Conservation (phyloP, 2,888 invertebrate species). For the Cotesia congregata region DNA sequence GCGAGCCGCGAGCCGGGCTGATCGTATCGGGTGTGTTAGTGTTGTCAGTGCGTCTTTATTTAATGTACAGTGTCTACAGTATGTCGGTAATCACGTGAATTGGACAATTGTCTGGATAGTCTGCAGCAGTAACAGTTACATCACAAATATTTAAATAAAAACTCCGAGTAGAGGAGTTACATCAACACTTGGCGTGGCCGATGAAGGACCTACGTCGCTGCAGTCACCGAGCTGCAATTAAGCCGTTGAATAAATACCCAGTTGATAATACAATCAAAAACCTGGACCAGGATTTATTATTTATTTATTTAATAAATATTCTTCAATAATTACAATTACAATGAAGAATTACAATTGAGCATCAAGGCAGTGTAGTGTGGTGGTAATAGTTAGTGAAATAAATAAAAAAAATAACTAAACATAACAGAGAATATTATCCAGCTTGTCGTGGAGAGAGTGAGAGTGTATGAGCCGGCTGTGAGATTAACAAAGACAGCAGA, state of each 20-base stretch:
- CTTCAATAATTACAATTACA: no score
- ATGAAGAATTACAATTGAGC: no score
- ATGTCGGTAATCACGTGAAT: slow-evolving; percentile 45
- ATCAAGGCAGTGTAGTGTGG: neutral
- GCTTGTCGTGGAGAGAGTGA: neutral
- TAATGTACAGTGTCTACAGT: slow-evolving; percentile 48
- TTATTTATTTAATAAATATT: no score
- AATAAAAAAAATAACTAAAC: neutral
- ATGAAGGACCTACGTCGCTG: no score
- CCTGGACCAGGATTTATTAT: no score
- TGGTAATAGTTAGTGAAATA: neutral
- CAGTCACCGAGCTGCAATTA: no score
- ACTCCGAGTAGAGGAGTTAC: no score
- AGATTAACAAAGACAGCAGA: slow-evolving; percentile 31
- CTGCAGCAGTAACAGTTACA: neutral
- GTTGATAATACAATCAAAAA: no score
- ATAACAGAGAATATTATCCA: neutral
- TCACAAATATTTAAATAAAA: neutral
- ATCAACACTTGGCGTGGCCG: no score
- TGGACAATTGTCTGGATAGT: neutral
- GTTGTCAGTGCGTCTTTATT: slow-evolving; percentile 49
- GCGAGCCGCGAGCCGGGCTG: slow-evolving; percentile 63
- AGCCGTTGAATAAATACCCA: no score
- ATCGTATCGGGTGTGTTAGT: slow-evolving; percentile 46
- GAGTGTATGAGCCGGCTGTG: slow-evolving; percentile 21